A percentile compares a stretch with the other conserved stretches of the same genome.
Conservation (phyloP, 2,797 vertebrate species). For the Periparus ater region DNA sequence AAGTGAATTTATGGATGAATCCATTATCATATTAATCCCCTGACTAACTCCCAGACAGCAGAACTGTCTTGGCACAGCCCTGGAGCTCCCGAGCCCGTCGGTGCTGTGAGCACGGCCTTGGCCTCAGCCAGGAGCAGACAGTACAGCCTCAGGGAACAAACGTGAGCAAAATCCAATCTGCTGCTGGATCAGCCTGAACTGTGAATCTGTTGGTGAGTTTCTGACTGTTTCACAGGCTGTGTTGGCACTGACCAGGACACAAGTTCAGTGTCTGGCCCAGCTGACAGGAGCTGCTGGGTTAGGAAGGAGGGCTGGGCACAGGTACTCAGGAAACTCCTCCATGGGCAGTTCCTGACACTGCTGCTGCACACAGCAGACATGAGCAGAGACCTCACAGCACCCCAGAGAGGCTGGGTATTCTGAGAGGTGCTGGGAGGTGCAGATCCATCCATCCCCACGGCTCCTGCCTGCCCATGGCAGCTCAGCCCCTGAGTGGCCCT, state of each 20-base stretch:
- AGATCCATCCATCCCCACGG: neutral
- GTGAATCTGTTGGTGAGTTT: neutral
- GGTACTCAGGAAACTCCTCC: neutral
- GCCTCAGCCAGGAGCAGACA: neutral
- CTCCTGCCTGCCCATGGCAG: neutral
- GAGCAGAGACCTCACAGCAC: neutral
- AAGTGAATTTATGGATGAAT: neutral
- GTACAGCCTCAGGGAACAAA: constrained; percentile 4
- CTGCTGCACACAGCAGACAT: neutral
- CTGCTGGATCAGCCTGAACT: neutral
- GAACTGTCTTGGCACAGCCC: neutral
- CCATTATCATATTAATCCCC: constrained; percentile 32
- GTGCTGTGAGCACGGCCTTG: neutral
- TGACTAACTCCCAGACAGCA: neutral
- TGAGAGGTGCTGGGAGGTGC: neutral
- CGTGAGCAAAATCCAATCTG: neutral
- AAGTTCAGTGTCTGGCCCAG: neutral
- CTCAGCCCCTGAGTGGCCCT: neutral
- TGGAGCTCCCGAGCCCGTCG: neutral
- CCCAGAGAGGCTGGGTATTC: neutral
- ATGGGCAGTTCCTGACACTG: rapidly evolving
- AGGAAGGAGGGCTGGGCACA: neutral
- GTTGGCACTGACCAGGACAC: neutral
- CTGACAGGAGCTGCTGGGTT: neutral
- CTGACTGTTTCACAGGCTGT: neutral